Base-by-base conservation (phyloP, 2,113 vertebrate species). In the Penelope pileata region DNA sequence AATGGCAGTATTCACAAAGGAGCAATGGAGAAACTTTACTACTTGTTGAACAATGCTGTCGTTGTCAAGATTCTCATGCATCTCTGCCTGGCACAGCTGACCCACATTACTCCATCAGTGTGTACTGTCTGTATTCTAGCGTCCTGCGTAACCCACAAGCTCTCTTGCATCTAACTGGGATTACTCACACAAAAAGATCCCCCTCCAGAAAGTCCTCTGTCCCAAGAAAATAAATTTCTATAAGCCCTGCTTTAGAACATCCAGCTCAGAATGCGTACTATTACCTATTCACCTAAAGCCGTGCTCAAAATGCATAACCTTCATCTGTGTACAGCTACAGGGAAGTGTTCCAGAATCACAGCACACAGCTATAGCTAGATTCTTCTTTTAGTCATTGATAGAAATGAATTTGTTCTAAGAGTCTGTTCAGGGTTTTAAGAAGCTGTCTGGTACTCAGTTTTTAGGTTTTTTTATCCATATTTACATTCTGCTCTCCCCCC, bases 71-170 rank as follows among this genome's bases (percentile, higher is more conserved):
- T 58, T 78, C 90, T 79, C 59, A 27, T 23, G 16, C 22, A 9
- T 96, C 97, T 93, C 96, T 87, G 97, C 97, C 97, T 97, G 98
- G 97, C 97, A 98, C 96, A 92, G 72, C 62, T 8, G 45, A 76
- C 74, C n/a, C 10, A 56, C 90, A 80, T 92, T 67, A 86, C 74
- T 74, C 83, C 17, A 11, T 18, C 50, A 66, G 29, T 1, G 56
- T 36, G 63, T 26, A 15, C 77, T n/a, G 69, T 63, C 79, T 70
- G 84, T 48, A 63, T 80, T 91, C 73, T 66, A 32, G 58, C 66
- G 86, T 62, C 56, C 51, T 66, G 51, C 38, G 38, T 38, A 81
- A 69, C 48, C 48, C 13, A 30, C 50, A 64, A 67, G 40, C 56
- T 80, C 59, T 88, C 75, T 9, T 78, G 76, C 72, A 68, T 81